Evolutionary conservation across 2,888 invertebrate species (phyloP).

Genomic region (Oscheius sp.): DNA sequence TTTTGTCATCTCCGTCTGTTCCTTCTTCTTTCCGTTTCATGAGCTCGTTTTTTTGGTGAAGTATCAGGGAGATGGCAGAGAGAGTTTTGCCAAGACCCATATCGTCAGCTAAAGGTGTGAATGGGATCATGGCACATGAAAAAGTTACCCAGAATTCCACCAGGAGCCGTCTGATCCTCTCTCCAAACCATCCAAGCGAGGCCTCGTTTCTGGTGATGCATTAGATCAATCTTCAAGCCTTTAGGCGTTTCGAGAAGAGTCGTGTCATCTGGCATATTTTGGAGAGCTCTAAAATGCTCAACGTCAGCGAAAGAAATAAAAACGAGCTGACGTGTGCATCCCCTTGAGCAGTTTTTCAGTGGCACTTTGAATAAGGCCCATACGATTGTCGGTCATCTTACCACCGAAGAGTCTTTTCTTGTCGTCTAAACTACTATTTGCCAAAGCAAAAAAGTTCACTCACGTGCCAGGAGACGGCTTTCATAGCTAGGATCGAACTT

Average conservation of each 20-base stretch:
- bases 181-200: conserved; percentile 90
- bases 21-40: conserved; percentile 43
- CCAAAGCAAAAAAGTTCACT: neutral
- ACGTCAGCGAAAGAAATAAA: too few species aligned
- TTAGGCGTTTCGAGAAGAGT: conserved; percentile 60
- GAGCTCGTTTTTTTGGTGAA: conserved; percentile 72
- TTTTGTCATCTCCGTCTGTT: conserved; percentile 45
- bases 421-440: conserved; percentile 35
- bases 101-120: conserved; percentile 75
- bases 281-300: conserved; percentile 45
- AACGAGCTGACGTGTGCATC: conserved; percentile 54
- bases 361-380: conserved; percentile 44
- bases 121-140: neutral
- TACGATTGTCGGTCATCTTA: conserved; percentile 66
- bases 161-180: conserved; percentile 85
- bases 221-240: conserved; percentile 62
- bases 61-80: conserved; percentile 76
- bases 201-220: conserved; percentile 78
- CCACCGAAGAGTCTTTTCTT: conserved; percentile 67
- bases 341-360: conserved; percentile 57
- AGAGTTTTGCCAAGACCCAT: conserved; percentile 78
- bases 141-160: conserved; percentile 84
- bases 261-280: conserved; percentile 52
- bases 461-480: conserved; percentile 8
- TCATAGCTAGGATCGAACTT: conserved; percentile 23